Evolutionary conservation across 1,140 invertebrate species (phyloP), one percentile per base, ranked within the genome.

Genomic region (Macrotrachela quadricornifera): DNA sequence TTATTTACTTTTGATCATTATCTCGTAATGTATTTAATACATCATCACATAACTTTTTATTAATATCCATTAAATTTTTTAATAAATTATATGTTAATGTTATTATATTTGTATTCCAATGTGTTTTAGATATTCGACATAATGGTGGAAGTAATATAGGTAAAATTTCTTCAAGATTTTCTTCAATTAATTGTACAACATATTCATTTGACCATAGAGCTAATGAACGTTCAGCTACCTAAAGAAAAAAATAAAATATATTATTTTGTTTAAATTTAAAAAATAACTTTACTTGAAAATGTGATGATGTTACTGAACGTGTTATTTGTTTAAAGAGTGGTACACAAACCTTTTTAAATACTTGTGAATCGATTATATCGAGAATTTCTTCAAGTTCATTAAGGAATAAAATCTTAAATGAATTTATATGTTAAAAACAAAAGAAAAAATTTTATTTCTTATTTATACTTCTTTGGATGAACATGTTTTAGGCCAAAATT

Each of bases 161-260:
- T 63, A 72, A 51, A 17, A 65, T 61, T 12, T 56, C 78, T 36
- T 78, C 78, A 60, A 85, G 85, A 72, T 95, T 95, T 67, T 95
- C 88, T 57, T 83, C 82, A 63, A 95, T 90, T 51, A 95, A 69
- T 6, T 85, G 90, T 84, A 95, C 87, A 58, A 96, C 91, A 67
- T 95, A 97, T 70, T 97, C 91, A 71, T 96, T 96, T 75, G 96
- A 95, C 88, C 90, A 96, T 67, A 90, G 95, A 67, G 95, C 95
- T 6, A 96, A 73, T 43, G 90, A 88, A 62, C 90, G 74, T 71
- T 95, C 90, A 12, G 90, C 90, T 57, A 95, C 88, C 87, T 95
- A 63, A 3, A 73, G 72, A 2, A 30, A 4, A 8, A 30, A 4
- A 4, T 30, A 30, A 30, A 30, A 4, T 4, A 30, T 30, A 8